These are phyloP conservation scores for Thalassophryne amazonica DNA, from an alignment of 2,797 vertebrate genomes.

Conservation along the genomic window DNA sequence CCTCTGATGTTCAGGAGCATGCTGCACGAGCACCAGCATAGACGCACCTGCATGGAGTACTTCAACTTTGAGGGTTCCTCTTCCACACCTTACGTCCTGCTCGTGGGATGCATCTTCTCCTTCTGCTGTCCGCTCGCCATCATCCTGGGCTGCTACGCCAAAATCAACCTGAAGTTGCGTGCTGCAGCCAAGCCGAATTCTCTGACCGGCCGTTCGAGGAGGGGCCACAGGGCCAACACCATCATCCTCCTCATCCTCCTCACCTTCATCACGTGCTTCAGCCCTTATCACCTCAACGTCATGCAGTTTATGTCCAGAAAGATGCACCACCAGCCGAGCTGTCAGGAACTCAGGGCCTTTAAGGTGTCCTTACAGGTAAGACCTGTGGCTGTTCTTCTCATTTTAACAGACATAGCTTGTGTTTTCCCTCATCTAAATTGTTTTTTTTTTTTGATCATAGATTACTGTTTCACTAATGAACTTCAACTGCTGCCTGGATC, in stretches of 20 bases:
- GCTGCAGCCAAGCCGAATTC: slow-evolving; percentile 72
- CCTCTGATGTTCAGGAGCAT: slow-evolving; percentile 77
- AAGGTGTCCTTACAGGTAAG: slow-evolving; percentile 80
- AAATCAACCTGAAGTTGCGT: slow-evolving; percentile 80
- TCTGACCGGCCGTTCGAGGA: slow-evolving; percentile 52
- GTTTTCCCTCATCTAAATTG: not conserved
- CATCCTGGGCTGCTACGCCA: slow-evolving; percentile 80
- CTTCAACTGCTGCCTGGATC: slow-evolving; percentile 85
- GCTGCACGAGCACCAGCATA: slow-evolving; percentile 53
- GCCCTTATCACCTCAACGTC: slow-evolving; percentile 84
- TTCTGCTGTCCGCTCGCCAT: slow-evolving; percentile 78
- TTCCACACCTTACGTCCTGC: slow-evolving; percentile 62
- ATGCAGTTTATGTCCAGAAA: slow-evolving; percentile 81
- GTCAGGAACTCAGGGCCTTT: slow-evolving; percentile 75
- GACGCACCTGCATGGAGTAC: slow-evolving; percentile 84
- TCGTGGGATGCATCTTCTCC: slow-evolving; percentile 73
- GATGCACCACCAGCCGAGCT: slow-evolving; percentile 63
- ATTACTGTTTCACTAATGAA: slow-evolving; percentile 86
- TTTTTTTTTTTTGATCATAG: slow-evolving; percentile 55
- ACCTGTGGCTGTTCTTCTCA: not conserved
- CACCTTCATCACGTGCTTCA: slow-evolving; percentile 80
- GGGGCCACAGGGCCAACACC: slow-evolving; percentile 73
- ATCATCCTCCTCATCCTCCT: slow-evolving; percentile 80
- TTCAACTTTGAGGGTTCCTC: slow-evolving; percentile 69
- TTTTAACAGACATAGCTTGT: not conserved